Base-by-base conservation (phyloP, 2,113 vertebrate species). In the Gallinago paraguaiae region DNA sequence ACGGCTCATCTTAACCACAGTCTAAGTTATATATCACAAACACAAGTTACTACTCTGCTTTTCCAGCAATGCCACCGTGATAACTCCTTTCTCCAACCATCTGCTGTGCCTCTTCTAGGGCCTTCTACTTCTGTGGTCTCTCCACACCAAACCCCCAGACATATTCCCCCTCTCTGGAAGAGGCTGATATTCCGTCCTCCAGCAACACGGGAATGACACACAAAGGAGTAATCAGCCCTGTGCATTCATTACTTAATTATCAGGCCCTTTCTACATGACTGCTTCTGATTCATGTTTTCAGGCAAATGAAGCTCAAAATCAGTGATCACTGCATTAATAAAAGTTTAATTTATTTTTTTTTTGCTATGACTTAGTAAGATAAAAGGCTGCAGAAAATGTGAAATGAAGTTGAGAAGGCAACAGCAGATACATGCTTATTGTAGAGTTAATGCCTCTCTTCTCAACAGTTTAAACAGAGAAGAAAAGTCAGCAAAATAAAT, bases 231-330 rank as follows among this genome's bases (percentile, higher is more conserved):
- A 95, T 94, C 76, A 95, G 56, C 64, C 71, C 82, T 53, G 39
- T 31, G 72, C 63, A 61, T 54, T 76, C 70, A 64, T 79, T 81
- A 84, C 76, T 86, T 94, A 95, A 95, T 93, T 95, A 96, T 45
- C 83, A 91, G 74, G 25, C 61, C 39, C 45, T 89, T 88, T 95
- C 93, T 69, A 50, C 50, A 19, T 17, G 48, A 82, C 77, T 88
- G 88, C 69, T 89, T 39, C 88, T 33, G 61, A 39, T 50, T 93
- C 53, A 35, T 39, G 77, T 71, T 95, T 95, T 79, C 95, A 77
- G 82, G 74, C 50, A 94, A 92, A 94, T 61, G 65, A 91, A 95
- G 72, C 83, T 93, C 82, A 88, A 84, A 93, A 94, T 84, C 57
- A 95, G 88, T 45, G 68, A 91, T 82, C 63, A 9, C 65, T 45